These are phyloP conservation scores for Tiaroga cobitis DNA, from an alignment of 2,797 vertebrate genomes.

Conservation along the genomic window DNA sequence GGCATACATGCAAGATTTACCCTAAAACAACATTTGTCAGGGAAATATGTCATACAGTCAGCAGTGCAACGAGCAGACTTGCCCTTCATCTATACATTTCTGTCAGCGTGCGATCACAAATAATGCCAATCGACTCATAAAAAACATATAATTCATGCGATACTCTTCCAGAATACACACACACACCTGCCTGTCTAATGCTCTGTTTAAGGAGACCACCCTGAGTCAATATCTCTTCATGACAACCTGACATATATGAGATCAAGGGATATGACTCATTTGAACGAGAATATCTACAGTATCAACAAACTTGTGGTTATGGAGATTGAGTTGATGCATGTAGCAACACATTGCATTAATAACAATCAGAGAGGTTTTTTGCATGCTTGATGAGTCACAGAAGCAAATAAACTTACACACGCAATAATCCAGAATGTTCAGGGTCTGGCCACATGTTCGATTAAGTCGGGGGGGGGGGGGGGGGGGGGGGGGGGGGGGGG, in stretches of 20 bases:
- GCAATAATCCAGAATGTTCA: not conserved
- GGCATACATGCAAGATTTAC: constrained; percentile 67
- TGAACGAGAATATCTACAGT: constrained; percentile 4
- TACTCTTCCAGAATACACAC: constrained; percentile 2
- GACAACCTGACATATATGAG: constrained; percentile 47
- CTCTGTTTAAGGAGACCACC: constrained; percentile 44
- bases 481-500: not conserved
- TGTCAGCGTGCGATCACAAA: constrained; percentile 54
- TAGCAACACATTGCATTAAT: constrained; percentile 32
- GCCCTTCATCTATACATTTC: constrained; percentile 58
- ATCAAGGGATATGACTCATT: constrained; percentile 25
- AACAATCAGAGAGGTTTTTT: constrained; percentile 20
- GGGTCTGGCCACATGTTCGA: constrained; percentile 3
- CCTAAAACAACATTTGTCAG: constrained; percentile 77
- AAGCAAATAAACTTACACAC: constrained; percentile 19
- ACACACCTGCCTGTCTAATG: constrained; percentile 52
- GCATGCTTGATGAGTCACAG: constrained; percentile 15
- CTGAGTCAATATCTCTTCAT: constrained; percentile 53
- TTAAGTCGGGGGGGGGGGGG: not conserved
- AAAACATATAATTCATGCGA: constrained; percentile 45
- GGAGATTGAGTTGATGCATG: constrained; percentile 25
- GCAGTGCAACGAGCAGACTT: constrained; percentile 62
- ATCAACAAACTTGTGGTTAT: constrained; percentile 29
- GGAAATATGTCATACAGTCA: constrained; percentile 67
- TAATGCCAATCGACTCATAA: constrained; percentile 31